Percentiles rank a stretch among this genome's conserved stretches.
These are phyloP conservation scores for Parnassius glacialis DNA, from an alignment of 2,888 invertebrate species.

Conservation along the genomic window DNA sequence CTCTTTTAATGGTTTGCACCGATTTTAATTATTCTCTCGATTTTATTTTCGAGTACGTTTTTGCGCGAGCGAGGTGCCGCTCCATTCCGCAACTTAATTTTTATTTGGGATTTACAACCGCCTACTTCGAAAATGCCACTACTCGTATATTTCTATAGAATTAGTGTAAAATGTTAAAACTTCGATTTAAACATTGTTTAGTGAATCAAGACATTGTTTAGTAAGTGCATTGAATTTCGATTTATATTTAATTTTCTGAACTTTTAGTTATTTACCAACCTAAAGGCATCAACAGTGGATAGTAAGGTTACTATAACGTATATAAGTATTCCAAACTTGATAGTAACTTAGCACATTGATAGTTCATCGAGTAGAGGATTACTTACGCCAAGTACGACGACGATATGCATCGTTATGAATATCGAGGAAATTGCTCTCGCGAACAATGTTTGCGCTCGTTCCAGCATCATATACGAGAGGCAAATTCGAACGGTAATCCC, in stretches of 20 bases:
- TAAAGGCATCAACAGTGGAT: neutral
- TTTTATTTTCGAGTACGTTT: constrained; percentile 53
- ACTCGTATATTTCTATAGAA: neutral
- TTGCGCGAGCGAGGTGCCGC: constrained; percentile 31
- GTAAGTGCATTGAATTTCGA: too few relatives aligned
- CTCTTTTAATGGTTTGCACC: constrained; percentile 77
- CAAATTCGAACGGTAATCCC: constrained; percentile 71
- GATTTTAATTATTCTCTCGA: constrained; percentile 74
- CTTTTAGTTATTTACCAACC: too few relatives aligned
- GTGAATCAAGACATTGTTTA: too few relatives aligned
- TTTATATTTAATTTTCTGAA: too few relatives aligned
- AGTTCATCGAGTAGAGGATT: constrained; percentile 14
- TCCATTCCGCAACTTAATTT: constrained; percentile 20
- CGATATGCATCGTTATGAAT: constrained; percentile 5
- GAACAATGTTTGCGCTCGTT: constrained; percentile 52
- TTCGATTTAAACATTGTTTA: too few relatives aligned
- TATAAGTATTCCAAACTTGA: constrained; percentile 2
- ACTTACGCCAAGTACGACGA: constrained; percentile 13
- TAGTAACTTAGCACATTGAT: constrained; percentile 6
- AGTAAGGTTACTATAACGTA: neutral
- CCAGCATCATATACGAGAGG: constrained; percentile 54
- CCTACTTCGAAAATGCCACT: neutral
- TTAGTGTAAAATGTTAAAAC: too few relatives aligned
- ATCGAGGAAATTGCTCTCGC: constrained; percentile 31
- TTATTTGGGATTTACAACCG: neutral